Conservation (phyloP, 2,888 invertebrate species). For the Ochropacha duplaris region DNA sequence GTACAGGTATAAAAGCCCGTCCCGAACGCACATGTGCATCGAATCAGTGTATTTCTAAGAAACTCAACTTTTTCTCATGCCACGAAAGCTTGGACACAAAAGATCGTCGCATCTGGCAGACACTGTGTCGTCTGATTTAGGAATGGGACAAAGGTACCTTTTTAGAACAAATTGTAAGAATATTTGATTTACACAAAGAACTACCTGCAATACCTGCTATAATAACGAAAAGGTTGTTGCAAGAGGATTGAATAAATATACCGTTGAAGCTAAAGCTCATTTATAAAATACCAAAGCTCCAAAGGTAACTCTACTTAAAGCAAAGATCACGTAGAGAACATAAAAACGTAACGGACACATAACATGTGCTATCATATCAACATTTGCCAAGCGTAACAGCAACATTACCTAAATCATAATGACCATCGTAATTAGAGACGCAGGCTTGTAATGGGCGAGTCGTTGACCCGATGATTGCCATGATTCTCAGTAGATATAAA, state of each 20-base stretch:
- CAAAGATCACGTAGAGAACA: slow-evolving; percentile 20
- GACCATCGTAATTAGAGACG: slow-evolving; percentile 44
- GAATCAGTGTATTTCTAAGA: slow-evolving; percentile 56
- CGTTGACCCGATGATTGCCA: slow-evolving; percentile 28
- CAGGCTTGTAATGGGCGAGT: slow-evolving; percentile 14
- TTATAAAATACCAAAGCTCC: not conserved
- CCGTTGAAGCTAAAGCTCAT: not conserved
- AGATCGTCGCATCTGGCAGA: slow-evolving; percentile 67
- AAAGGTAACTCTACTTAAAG: too few relatives aligned
- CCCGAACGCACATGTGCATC: slow-evolving; percentile 55
- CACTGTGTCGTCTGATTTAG: slow-evolving; percentile 59
- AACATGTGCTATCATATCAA: slow-evolving; percentile 16
- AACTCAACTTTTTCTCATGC: slow-evolving; percentile 43
- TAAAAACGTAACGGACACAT: slow-evolving; percentile 31
- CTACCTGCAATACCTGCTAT: slow-evolving; percentile 57
- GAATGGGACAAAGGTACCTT: slow-evolving; percentile 45
- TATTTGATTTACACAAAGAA: slow-evolving; percentile 32
- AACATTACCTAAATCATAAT: slow-evolving; percentile 51
- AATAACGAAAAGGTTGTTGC: slow-evolving; percentile 22
- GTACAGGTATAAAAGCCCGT: slow-evolving; percentile 54
- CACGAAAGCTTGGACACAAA: slow-evolving; percentile 49
- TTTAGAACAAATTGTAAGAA: slow-evolving; percentile 27
- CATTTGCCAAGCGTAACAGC: slow-evolving; percentile 21
- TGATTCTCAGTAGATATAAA: slow-evolving; percentile 34
- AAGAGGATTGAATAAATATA: not conserved